phyloP scores from a whole-genome alignment of 2,113 vertebrate genomes.

The Myodes glareolus region DNA sequence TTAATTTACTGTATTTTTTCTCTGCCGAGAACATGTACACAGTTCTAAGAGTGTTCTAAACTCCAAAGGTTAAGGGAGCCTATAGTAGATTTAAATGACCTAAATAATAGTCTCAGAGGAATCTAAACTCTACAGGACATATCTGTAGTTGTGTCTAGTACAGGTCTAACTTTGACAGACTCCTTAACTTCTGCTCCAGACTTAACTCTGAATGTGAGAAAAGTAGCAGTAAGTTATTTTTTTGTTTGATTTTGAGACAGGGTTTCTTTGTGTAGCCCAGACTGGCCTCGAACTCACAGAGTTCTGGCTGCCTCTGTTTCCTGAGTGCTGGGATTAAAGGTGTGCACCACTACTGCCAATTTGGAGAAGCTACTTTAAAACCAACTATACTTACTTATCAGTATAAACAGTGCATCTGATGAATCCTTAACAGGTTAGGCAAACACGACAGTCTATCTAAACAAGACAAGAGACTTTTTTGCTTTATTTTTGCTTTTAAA shows the following conservation, averaged over 20 bases:
- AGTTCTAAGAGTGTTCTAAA: not conserved
- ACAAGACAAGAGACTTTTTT: not conserved
- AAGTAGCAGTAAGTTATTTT: not conserved
- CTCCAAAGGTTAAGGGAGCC: not conserved
- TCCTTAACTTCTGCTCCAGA: not conserved
- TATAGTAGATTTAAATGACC: not conserved
- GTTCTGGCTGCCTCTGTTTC: not conserved
- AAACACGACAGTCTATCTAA: not conserved
- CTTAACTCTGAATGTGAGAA: not conserved
- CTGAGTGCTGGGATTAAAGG: not conserved
- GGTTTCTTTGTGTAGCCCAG: not conserved
- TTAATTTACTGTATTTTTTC: not conserved
- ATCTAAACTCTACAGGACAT: not conserved
- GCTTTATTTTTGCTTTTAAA: not conserved
- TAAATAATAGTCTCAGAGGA: not conserved
- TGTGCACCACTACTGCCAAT: not conserved
- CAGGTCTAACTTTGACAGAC: not conserved
- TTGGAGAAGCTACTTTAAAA: slow-evolving; percentile 30
- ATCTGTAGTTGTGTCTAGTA: too few species aligned
- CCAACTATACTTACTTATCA: not conserved
- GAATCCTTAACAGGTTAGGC: not conserved
- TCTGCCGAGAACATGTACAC: not conserved
- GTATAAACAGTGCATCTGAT: not conserved
- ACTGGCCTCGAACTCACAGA: not conserved
- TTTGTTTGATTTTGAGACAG: not conserved